These are phyloP conservation scores for Labeo rohita DNA, from an alignment of 2,113 vertebrate species.

Conservation along the genomic window DNA sequence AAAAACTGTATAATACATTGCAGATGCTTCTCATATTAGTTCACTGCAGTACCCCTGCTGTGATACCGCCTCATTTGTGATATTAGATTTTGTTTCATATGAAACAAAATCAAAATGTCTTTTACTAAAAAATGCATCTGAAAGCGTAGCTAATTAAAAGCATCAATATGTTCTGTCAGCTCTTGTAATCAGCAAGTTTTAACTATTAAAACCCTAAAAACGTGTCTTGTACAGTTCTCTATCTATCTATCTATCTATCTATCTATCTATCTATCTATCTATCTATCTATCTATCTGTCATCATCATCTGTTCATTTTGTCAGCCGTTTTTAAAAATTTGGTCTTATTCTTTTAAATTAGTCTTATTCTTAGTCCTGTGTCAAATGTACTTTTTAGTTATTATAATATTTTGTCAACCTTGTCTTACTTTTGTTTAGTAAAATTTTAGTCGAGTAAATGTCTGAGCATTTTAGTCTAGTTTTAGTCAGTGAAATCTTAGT, in stretches of 20 bases:
- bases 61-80: not conserved
- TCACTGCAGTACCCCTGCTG: not conserved
- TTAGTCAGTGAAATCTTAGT: no score
- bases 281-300: no score
- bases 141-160: not conserved
- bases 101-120: not conserved
- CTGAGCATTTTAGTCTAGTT: no score
- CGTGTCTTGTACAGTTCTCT: not conserved
- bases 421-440: no score
- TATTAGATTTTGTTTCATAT: not conserved
- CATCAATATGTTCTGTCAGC: not conserved
- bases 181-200: not conserved
- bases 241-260: not conserved
- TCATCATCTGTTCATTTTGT: no score
- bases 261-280: not conserved
- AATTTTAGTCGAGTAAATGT: no score
- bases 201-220: not conserved
- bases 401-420: no score
- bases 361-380: no score
- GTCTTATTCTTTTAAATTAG: no score
- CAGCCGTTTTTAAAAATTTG: no score
- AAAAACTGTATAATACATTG: not conserved
- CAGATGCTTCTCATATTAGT: not conserved
- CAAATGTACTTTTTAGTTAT: no score
- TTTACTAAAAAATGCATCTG: not conserved